These are phyloP conservation scores for Seira sanloemensis DNA, from an alignment of 2,888 invertebrate species.

Conservation along the genomic window DNA sequence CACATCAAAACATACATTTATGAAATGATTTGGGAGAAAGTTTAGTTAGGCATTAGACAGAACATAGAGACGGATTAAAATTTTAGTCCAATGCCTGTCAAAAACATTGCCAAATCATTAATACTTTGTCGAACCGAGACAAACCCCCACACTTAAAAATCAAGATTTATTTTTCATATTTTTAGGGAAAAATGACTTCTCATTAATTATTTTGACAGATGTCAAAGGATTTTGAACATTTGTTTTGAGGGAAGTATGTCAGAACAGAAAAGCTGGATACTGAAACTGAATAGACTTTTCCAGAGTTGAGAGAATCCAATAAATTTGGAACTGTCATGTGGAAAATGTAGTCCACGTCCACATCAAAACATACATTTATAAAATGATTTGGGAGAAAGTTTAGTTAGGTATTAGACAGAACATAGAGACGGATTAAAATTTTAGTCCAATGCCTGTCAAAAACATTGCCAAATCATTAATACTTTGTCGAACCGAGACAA, in stretches of 20 bases:
- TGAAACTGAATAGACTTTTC: too few relatives aligned
- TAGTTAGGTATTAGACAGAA: neutral
- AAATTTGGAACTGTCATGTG: too few relatives aligned
- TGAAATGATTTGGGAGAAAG: neutral
- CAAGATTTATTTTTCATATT: too few relatives aligned
- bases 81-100: neutral
- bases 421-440: neutral
- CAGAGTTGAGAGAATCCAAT: too few relatives aligned
- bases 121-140: neutral
- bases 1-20: neutral
- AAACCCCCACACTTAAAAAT: too few relatives aligned
- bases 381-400: neutral
- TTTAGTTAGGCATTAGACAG: neutral
- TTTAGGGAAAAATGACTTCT: neutral
- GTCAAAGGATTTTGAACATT: neutral
- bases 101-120: neutral
- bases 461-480: slow-evolving; percentile 1
- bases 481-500: neutral
- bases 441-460: neutral
- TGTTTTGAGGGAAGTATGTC: neutral
- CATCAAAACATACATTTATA: neutral
- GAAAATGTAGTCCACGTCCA: neutral
- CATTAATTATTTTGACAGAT: slow-evolving; percentile 13
- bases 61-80: neutral
- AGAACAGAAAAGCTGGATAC: too few relatives aligned